phyloP scores from a whole-genome alignment of 2,888 invertebrate species.

The Folsomia manolachei region DNA sequence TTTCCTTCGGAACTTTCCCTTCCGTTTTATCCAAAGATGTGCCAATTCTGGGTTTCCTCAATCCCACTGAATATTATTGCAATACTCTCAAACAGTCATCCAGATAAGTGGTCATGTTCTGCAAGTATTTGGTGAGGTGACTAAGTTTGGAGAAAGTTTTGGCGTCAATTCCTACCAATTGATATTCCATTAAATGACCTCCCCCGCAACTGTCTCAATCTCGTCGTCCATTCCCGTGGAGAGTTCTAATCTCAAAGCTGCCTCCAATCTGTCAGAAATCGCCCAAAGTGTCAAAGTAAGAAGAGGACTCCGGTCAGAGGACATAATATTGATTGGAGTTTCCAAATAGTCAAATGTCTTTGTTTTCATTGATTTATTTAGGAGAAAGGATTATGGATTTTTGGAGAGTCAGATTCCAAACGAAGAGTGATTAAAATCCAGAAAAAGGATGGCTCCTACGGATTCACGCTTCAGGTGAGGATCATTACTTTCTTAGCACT shows the following conservation, averaged over 20 bases:
- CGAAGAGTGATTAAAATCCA: constrained; percentile 85
- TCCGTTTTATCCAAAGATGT: too few species aligned
- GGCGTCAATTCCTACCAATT: too few species aligned
- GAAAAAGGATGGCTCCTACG: constrained; percentile 84
- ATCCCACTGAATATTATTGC: too few species aligned
- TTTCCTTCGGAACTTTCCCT: too few species aligned
- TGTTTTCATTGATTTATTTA: not conserved
- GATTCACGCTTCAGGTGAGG: constrained; percentile 82
- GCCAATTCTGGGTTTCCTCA: too few species aligned
- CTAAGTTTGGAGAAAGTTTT: not conserved
- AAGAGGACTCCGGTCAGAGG: not conserved
- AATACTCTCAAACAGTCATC: too few species aligned
- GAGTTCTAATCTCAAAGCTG: constrained; percentile 36
- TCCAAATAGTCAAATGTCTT: too few species aligned
- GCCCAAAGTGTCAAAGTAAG: constrained; percentile 39
- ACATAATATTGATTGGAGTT: too few species aligned
- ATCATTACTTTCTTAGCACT: too few species aligned
- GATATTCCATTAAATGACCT: too few species aligned
- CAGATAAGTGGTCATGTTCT: not conserved
- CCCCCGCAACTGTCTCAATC: not conserved
- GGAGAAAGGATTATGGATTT: constrained; percentile 47
- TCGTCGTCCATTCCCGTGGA: constrained; percentile 23
- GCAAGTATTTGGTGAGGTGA: not conserved
- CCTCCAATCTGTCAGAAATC: constrained; percentile 37
- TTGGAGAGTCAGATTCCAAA: constrained; percentile 50